These are phyloP conservation scores for Linyphia triangularis DNA, from an alignment of 2,888 invertebrate species.

Conservation along the genomic window DNA sequence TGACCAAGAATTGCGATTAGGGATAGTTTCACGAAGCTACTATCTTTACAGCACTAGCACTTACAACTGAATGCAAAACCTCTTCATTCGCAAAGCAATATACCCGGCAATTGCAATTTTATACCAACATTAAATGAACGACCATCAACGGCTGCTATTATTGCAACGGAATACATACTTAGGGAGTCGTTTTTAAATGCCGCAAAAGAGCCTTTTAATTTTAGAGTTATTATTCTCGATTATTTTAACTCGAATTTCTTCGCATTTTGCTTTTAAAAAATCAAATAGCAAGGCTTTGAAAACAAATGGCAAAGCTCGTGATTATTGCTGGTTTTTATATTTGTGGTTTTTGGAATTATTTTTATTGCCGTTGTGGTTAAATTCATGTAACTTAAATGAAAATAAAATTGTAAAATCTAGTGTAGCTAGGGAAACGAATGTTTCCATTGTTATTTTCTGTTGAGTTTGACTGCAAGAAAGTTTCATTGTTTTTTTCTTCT, in stretches of 20 bases:
- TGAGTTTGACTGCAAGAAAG: not conserved
- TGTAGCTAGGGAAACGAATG: not conserved
- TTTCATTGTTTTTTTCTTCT: not conserved
- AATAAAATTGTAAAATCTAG: not conserved
- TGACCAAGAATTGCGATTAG: too few species aligned
- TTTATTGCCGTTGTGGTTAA: not conserved
- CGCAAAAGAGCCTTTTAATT: not conserved
- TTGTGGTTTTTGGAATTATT: not conserved
- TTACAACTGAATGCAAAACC: too few species aligned
- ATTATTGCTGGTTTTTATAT: not conserved
- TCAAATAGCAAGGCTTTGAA: not conserved
- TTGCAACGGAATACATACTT: not conserved
- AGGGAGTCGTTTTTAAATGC: not conserved
- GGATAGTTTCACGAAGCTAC: too few species aligned
- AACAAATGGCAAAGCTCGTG: not conserved
- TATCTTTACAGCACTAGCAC: too few species aligned
- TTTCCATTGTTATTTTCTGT: not conserved
- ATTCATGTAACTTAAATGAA: not conserved
- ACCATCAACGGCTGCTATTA: not conserved
- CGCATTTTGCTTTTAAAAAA: not conserved
- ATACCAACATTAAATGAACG: not conserved
- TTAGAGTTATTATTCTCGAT: not conserved
- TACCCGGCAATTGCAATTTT: not conserved
- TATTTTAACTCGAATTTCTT: not conserved
- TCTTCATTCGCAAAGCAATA: too few species aligned